phyloP scores from a whole-genome alignment of 2,888 invertebrate genomes.

The Myopa tessellatipennis region DNA sequence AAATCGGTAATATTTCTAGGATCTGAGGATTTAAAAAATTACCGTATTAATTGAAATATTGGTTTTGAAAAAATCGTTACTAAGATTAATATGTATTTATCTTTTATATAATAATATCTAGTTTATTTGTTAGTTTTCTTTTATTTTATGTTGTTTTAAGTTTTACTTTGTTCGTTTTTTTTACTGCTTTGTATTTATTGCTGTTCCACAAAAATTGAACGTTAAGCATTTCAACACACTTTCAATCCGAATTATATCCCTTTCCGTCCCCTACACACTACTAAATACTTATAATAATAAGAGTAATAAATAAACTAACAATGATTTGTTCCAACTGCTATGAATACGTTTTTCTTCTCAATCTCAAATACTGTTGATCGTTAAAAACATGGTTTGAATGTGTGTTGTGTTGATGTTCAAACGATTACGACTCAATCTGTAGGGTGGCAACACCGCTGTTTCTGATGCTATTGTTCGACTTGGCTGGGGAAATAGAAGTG shows the following conservation, averaged over 20 bases:
- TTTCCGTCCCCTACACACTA: too few relatives aligned
- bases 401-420: not conserved
- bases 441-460: slow-evolving; percentile 39
- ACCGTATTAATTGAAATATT: too few relatives aligned
- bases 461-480: slow-evolving; percentile 59
- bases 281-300: too few relatives aligned
- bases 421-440: slow-evolving; percentile 30
- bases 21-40: too few relatives aligned
- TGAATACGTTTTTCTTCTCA: not conserved
- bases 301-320: too few relatives aligned
- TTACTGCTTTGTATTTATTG: slow-evolving; percentile 2
- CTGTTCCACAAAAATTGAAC: too few relatives aligned
- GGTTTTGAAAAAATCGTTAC: too few relatives aligned
- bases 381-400: not conserved
- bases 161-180: not conserved
- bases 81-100: too few relatives aligned
- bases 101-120: not conserved
- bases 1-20: not conserved
- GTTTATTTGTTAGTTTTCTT: not conserved
- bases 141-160: not conserved
- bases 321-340: too few relatives aligned
- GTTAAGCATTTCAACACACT: not conserved
- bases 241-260: not conserved
- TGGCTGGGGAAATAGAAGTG: slow-evolving; percentile 59
- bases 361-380: slow-evolving; percentile 32